Evolutionary conservation across 2,113 vertebrate species (phyloP), one percentile per base, ranked within the genome.

Genomic region (Macrotis lagotis): DNA sequence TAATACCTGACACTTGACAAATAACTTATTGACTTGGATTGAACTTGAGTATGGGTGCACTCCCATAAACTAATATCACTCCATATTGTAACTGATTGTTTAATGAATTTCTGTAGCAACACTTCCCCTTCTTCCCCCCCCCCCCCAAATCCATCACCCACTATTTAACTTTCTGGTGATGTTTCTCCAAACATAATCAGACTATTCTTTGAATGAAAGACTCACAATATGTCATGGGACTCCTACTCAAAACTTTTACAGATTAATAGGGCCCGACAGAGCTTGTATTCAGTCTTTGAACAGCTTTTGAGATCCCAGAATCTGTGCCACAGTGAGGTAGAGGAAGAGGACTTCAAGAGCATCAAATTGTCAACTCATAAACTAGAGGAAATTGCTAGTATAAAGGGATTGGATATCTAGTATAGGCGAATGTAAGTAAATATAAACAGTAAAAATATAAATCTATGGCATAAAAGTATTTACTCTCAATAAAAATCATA

Each of bases 381-480:
- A 74, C 14, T n/a, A n/a, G 37, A 37, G 48, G 96, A 95, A 66
- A 37, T 2, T 51, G 51, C 28, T 50, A 31, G 55, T 91, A 0
- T 94, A 11, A 22, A 95, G n/a, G 90, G 89, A 24, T 91, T 96
- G 19, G 11, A 89, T 90, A 92, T 83, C 93, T 95, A 28, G 74
- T 96, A 97, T 74, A 44, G 52, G 89, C 59, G 92, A 93, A 94
- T 95, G 25, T 24, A 95, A 97, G 59, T 92, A 31, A 94, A 91
- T 91, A 93, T 51, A 96, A 93, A 51, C 50, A 31, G n/a, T 93
- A 95, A 14, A 66, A 66, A 89, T n/a, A 49, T 94, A 90, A 96
- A 66, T 91, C 91, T 97, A 44, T n/a, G 44, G 52, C 95, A 93
- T 50, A 93, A 66, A 44, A 94, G 28, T 28, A 91, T 93, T 93